Evolutionary conservation across 2,888 invertebrate genomes (phyloP), one percentile per base, ranked within the genome.

Genomic region (Eustalomyia histrio): DNA sequence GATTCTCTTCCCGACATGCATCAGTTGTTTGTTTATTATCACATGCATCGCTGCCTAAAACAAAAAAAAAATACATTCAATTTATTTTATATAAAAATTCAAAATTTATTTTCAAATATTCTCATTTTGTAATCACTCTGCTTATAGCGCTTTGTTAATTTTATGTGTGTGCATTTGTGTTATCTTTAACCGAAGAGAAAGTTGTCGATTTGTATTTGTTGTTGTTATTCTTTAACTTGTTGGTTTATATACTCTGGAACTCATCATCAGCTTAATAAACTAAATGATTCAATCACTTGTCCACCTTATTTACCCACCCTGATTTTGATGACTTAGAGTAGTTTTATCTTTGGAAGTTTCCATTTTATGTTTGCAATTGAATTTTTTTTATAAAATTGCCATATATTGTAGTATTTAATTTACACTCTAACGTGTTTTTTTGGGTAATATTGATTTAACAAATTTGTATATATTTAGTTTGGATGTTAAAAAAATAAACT

Each of bases 1-100:
- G 61, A 75, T 83, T 64, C 47, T 84, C 85, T 16, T n/a, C 7
- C 33, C 10, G 71, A 16, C 33, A 33, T 72, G 33, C 43, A 52
- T 10, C 55, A n/a, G 33, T 43, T 1, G 1, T 52, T 43, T 64
- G 35, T 18, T 57, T 50, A 18, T 68, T 29, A 18, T 53, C 53
- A 1, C 8, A 50, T 16, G 10, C 68, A 53, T 52, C 64, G 14
- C 43, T 55, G 35, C 43, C 14, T 65, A 16, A n/a, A 68, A 16
- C 53, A 69, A 43, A 16, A 60, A 76, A 7, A 17, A 57, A 68
- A 57, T 50, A 12, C 9, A 50, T 65, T 58, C 39, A 29, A 29
- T 39, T 39, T 35, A 43, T 14, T 14, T 50, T 17, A 33, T 33
- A 9, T 18, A 52, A 52, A n/a, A 6, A 33, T 33, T 50, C 7